Conservation (phyloP, 2,113 vertebrate genomes). For the Corvus hawaiiensis region DNA sequence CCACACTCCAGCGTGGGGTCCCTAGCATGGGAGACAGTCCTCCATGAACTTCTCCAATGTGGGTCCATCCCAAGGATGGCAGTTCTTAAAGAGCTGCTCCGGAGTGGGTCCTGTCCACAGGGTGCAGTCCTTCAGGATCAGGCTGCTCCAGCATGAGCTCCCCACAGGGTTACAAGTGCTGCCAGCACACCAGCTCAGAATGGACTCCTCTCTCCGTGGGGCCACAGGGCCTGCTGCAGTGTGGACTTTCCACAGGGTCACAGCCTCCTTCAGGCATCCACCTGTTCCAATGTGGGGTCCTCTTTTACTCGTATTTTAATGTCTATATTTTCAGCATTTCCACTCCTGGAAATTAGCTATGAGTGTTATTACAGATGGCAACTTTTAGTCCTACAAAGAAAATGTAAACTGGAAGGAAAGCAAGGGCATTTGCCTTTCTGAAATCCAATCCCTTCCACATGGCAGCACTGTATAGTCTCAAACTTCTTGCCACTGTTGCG, state of each 20-base stretch:
- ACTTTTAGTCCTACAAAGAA: background rate
- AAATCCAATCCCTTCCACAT: background rate
- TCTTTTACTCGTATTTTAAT: background rate
- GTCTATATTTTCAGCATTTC: background rate
- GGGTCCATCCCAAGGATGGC: background rate
- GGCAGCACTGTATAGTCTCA: background rate
- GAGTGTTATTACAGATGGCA: fast-evolving
- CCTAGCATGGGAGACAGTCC: background rate
- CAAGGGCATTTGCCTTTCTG: background rate
- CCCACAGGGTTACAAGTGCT: background rate
- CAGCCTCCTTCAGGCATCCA: background rate
- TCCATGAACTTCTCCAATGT: background rate
- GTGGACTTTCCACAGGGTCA: background rate
- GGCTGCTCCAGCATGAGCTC: background rate
- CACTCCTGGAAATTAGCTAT: background rate
- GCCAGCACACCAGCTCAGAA: background rate
- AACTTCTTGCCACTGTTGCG: background rate
- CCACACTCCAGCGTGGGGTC: too few relatives aligned
- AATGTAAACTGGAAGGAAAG: background rate
- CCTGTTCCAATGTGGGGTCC: background rate
- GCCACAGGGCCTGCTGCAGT: background rate
- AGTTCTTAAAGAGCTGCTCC: background rate
- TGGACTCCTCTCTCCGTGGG: background rate
- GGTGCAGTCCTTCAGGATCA: background rate
- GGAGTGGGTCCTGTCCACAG: fast-evolving